Evolutionary conservation across 2,888 invertebrate species (phyloP).

Genomic region (Ashinkailepas kermadecensis): DNA sequence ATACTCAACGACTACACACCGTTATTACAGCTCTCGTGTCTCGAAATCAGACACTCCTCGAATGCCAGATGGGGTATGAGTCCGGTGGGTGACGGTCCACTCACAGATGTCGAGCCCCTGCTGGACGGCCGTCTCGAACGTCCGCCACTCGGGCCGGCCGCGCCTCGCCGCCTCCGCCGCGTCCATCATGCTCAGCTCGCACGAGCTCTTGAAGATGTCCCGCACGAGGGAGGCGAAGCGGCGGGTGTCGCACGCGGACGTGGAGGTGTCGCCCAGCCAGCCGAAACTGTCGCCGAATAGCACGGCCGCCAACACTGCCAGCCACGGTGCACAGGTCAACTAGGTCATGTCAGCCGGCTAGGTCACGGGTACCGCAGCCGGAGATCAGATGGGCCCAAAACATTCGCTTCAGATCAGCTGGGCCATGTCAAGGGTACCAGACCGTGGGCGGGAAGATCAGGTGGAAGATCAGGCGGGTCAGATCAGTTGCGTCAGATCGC

Average conservation of each 20-base stretch:
- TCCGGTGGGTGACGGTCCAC: background rate
- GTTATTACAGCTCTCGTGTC: too few species aligned
- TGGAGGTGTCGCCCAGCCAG: background rate
- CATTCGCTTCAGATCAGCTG: too few species aligned
- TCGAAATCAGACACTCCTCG: too few species aligned
- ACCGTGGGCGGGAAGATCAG: too few species aligned
- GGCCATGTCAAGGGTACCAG: too few species aligned
- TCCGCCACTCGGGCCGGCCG: background rate
- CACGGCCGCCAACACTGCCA: background rate
- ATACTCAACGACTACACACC: too few species aligned
- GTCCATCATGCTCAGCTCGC: background rate
- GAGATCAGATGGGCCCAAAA: too few species aligned
- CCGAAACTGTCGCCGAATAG: constrained; percentile 18
- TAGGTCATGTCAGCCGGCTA: too few species aligned
- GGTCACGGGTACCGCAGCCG: too few species aligned
- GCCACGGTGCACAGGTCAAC: background rate
- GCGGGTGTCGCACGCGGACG: background rate
- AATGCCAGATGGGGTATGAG: too few species aligned
- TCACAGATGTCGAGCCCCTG: constrained; percentile 9
- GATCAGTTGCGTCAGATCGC: too few species aligned
- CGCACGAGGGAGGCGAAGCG: constrained; percentile 4
- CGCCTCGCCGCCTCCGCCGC: background rate
- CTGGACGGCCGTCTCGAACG: background rate
- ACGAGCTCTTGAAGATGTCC: background rate
- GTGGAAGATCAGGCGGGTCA: too few species aligned